A percentile compares a stretch with the other conserved stretches of the same genome.
Conservation (phyloP, 2,113 vertebrate species). For the Neotoma lepida region DNA sequence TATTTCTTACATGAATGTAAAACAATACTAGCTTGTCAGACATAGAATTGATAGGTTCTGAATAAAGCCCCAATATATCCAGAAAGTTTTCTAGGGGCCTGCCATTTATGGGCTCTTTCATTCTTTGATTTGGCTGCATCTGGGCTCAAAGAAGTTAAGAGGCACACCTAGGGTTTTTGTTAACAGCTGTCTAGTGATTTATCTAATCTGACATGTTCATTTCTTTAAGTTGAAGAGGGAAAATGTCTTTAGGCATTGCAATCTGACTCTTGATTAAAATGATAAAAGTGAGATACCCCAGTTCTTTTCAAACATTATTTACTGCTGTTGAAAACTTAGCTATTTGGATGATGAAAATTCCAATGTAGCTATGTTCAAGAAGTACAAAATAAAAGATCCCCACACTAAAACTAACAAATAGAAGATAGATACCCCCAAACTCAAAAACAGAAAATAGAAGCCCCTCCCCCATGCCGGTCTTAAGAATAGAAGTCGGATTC, state of each 20-base stretch:
- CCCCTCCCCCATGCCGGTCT: no score
- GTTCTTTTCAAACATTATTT: conserved; percentile 71
- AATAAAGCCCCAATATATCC: conserved; percentile 48
- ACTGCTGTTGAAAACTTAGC: conserved; percentile 70
- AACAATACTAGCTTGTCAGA: conserved; percentile 66
- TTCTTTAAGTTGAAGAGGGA: conserved; percentile 78
- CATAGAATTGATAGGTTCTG: conserved; percentile 1
- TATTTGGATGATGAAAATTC: conserved; percentile 74
- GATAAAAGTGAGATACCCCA: conserved; percentile 66
- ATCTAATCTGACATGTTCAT: conserved; percentile 75
- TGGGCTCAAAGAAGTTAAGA: conserved; percentile 72
- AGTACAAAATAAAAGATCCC: background rate
- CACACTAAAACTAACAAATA: background rate
- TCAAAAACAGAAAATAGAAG: background rate
- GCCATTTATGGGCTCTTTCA: conserved; percentile 57
- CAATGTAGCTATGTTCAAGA: conserved; percentile 31
- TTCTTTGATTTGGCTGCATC: conserved; percentile 71
- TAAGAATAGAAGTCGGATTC: background rate
- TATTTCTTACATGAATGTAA: conserved; percentile 50
- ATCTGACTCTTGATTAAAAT: conserved; percentile 77
- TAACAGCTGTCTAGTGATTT: conserved; percentile 73
- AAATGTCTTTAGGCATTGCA: conserved; percentile 75
- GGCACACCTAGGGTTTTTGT: conserved; percentile 77
- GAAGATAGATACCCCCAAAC: conserved; percentile 23
- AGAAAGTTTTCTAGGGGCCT: conserved; percentile 67